These are phyloP conservation scores for Cacatua alba DNA, from an alignment of 2,113 vertebrate species.

Conservation along the genomic window DNA sequence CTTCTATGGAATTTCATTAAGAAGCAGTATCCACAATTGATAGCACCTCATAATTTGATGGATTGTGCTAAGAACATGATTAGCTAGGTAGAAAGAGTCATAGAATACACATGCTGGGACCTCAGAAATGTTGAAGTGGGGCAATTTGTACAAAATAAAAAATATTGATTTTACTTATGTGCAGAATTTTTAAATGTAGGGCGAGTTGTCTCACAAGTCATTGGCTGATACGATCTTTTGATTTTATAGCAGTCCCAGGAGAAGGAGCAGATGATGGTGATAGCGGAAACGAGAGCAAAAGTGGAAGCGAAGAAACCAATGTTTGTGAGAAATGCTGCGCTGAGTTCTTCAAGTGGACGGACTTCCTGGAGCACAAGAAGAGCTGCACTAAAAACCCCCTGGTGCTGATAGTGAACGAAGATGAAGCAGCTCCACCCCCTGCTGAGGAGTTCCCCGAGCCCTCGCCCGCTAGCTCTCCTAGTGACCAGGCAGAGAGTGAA, in stretches of 20 bases:
- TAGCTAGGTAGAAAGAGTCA: slow-evolving; percentile 89
- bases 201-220: slow-evolving; percentile 72
- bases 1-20: slow-evolving; percentile 99
- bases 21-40: slow-evolving; percentile 97
- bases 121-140: slow-evolving; percentile 88
- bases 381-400: slow-evolving; percentile 92
- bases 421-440: slow-evolving; percentile 85
- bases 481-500: slow-evolving; percentile 90
- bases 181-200: slow-evolving; percentile 86
- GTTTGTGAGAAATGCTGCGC: slow-evolving; percentile 96
- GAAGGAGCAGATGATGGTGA: slow-evolving; percentile 91
- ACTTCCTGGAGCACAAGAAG: slow-evolving; percentile 94
- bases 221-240: slow-evolving; percentile 84
- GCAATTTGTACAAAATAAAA: slow-evolving; percentile 93
- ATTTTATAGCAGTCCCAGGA: slow-evolving; percentile 83
- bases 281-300: slow-evolving; percentile 92
- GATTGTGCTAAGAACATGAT: slow-evolving; percentile 99
- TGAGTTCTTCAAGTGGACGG: slow-evolving; percentile 97
- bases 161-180: slow-evolving; percentile 91
- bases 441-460: slow-evolving; percentile 85
- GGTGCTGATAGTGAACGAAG: slow-evolving; percentile 94
- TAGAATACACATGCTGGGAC: slow-evolving; percentile 80
- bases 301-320: slow-evolving; percentile 93
- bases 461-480: slow-evolving; percentile 87
- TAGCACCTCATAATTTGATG: slow-evolving; percentile 99